Evolutionary conservation across 2,888 invertebrate species (phyloP).

Genomic region (Troides aeacus): DNA sequence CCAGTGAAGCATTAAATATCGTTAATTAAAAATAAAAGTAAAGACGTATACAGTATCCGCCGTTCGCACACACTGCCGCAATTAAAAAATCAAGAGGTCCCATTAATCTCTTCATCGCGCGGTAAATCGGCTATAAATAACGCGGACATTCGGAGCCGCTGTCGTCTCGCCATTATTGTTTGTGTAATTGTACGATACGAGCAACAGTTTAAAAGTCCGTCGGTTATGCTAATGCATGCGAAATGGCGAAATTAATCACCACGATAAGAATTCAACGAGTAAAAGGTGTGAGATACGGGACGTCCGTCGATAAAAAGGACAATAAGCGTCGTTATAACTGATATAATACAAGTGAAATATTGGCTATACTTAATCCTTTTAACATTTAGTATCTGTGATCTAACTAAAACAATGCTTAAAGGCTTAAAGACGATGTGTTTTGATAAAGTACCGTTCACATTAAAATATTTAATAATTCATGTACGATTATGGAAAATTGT

Average conservation of each 20-base stretch:
- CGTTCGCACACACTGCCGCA: slow-evolving; percentile 15
- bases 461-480: slow-evolving; percentile 26
- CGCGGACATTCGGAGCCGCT: slow-evolving; percentile 52
- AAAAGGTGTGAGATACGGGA: slow-evolving; percentile 25
- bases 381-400: neutral
- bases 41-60: neutral
- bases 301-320: slow-evolving; percentile 9
- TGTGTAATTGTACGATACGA: slow-evolving; percentile 65
- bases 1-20: neutral
- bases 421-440: neutral
- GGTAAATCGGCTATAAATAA: slow-evolving; percentile 51
- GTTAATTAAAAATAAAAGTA: slow-evolving; percentile 22
- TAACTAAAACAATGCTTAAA: neutral
- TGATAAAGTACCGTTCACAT: slow-evolving; percentile 18
- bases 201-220: slow-evolving; percentile 45
- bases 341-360: slow-evolving; percentile 8
- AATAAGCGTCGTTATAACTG: slow-evolving; percentile 11
- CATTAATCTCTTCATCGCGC: slow-evolving; percentile 40
- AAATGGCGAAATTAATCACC: slow-evolving; percentile 56
- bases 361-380: slow-evolving; percentile 13
- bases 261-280: slow-evolving; percentile 40
- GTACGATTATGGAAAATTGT: slow-evolving; percentile 20
- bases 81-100: slow-evolving; percentile 28
- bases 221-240: slow-evolving; percentile 65
- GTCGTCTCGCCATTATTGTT: slow-evolving; percentile 63